Base-by-base conservation (phyloP, 2,888 invertebrate genomes). In the Adelphocoris suturalis region DNA sequence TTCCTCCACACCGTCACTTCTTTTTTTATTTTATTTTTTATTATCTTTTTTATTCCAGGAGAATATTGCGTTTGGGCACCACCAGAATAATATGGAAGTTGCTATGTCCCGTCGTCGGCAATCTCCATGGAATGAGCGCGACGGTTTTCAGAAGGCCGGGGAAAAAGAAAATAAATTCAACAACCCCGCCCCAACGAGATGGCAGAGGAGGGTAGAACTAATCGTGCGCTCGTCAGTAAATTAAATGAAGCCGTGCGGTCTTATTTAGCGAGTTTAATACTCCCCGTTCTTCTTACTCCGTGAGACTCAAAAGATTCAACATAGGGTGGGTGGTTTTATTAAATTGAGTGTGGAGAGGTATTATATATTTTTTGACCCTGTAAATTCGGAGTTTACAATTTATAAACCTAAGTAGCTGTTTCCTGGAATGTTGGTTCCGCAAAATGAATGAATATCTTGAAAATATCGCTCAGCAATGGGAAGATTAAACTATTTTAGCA, bases 221-320 rank as follows among this genome's bases (percentile, higher is more conserved):
- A 76, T 76, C 76, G 76, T 14, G 37, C 76, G 27, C 28, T 76
- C 28, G 7, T 27, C 19, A 76, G 76, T 76, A 37, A 76, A 76
- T 76, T 76, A 76, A 76, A 76, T 76, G 3, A 76, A 76, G 14
- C 76, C 12, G 14, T 76, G 76, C 23, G 76, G 76, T 27, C 37
- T 27, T 76, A 27, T 37, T 76, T 37, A 76, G 28, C 23, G 76
- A 76, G 76, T 76, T 76, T 57, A 57, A 14, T 57, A 14, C 57
- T n/a, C 57, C 16, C 57, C 14, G n/a, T 57, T 37, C 16, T n/a
- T 5, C 57, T n/a, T n/a, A 57, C 57, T n/a, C n/a, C n/a, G n/a
- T 7, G 16, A n/a, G 14, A 16, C n/a, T 16, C 7, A 0, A n/a
- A 57, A 57, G 16, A 57, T 7, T 57, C 57, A n/a, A n/a, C 11